These are phyloP conservation scores for Nasalis larvatus DNA, from an alignment of 2,113 vertebrate species.

Conservation along the genomic window DNA sequence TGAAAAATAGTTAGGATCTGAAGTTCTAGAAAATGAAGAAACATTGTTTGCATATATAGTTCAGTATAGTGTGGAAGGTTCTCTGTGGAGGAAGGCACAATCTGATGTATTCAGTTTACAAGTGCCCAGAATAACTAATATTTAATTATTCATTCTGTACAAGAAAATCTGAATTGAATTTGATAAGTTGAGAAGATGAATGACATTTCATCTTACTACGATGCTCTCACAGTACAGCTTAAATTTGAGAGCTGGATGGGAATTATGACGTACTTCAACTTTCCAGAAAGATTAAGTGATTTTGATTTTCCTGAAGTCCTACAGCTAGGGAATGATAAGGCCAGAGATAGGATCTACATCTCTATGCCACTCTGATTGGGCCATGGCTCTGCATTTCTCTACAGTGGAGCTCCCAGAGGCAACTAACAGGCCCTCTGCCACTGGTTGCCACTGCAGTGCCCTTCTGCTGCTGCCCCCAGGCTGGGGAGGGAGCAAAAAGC, in stretches of 20 bases:
- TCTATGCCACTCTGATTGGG: no score
- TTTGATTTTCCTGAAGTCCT: not conserved
- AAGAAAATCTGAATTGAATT: not conserved
- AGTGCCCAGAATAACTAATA: not conserved
- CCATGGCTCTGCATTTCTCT: not conserved
- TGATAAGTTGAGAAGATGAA: not conserved
- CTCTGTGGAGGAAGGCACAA: not conserved
- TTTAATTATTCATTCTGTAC: not conserved
- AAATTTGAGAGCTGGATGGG: not conserved
- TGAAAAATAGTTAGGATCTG: not conserved
- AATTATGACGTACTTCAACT: not conserved
- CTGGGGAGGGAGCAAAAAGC: no score
- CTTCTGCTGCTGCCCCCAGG: no score
- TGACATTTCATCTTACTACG: not conserved
- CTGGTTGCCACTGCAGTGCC: no score
- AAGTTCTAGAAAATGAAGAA: not conserved
- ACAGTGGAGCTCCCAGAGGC: no score
- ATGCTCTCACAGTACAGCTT: not conserved
- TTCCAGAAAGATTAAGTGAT: not conserved
- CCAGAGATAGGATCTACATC: not conserved
- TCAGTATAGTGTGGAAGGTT: not conserved
- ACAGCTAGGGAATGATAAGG: not conserved
- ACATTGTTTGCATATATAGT: not conserved
- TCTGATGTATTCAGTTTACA: not conserved
- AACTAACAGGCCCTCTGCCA: no score